Conservation (phyloP, 2,113 vertebrate genomes). For the Dipodomys spectabilis region DNA sequence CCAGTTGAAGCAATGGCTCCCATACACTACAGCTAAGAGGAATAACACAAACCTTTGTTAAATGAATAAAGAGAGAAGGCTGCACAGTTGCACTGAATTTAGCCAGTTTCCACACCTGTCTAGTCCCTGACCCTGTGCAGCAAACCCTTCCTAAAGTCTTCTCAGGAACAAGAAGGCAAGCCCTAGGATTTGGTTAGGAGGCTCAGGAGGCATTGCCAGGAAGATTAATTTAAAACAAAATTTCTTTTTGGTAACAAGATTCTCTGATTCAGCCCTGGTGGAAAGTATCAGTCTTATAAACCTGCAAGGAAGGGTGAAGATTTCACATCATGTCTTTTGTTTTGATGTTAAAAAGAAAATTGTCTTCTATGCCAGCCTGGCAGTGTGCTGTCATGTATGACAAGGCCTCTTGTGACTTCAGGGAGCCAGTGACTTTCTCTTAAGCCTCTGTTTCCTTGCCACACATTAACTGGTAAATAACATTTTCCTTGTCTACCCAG, state of each 20-base stretch:
- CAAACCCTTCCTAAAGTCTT: not conserved
- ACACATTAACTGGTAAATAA: not conserved
- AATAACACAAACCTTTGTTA: not conserved
- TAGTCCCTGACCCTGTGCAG: not conserved
- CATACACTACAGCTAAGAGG: not conserved
- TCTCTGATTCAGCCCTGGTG: constrained; percentile 76
- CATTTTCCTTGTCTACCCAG: not conserved
- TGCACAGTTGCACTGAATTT: too few relatives aligned
- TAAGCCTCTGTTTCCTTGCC: not conserved
- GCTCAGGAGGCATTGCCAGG: constrained; percentile 47
- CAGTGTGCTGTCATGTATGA: not conserved
- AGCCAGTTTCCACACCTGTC: not conserved
- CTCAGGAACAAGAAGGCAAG: constrained; percentile 11
- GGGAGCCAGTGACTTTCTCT: constrained; percentile 31
- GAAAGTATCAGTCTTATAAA: constrained; percentile 76
- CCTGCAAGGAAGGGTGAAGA: constrained; percentile 71
- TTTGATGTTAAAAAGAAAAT: constrained; percentile 76
- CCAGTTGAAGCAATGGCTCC: not conserved
- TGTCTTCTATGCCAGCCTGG: not conserved
- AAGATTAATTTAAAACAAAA: constrained; percentile 65
- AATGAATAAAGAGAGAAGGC: not conserved
- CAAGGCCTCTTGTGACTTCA: constrained; percentile 7
- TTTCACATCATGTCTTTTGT: constrained; percentile 65
- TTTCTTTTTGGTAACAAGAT: constrained; percentile 65
- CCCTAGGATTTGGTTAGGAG: constrained; percentile 28